Base-by-base conservation (phyloP, 2,113 vertebrate genomes). In the Uria lomvia region DNA sequence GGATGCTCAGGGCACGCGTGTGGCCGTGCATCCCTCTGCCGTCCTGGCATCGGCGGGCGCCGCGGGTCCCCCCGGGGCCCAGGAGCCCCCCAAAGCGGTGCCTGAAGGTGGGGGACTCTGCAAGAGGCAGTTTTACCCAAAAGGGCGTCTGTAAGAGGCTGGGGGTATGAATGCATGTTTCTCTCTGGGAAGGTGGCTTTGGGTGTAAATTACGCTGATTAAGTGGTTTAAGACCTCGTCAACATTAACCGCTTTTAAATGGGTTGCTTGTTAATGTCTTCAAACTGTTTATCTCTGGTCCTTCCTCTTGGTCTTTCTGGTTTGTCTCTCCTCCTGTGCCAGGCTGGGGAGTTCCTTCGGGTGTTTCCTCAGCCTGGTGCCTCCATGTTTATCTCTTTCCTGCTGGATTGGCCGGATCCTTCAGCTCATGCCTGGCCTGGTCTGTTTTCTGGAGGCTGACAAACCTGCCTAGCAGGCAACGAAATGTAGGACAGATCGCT, bases 1-100 rank as follows among this genome's bases (percentile, higher is more conserved):
- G 2, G 14, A 12, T 20, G 20, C 14, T 29, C 5, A 2, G 14
- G 15, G 12, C 22, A 18, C 2, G 2, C 16, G 27, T 34, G 62
- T 3, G 8, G 47, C 26, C 11, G 5, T 1, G 6, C 2, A 6
- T 11, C 30, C 42, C 40, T 58, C 43, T 1, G 7, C 47, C 40
- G 52, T 11, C 38, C 17, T 2, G 8, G 53, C 34, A 8, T 19
- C 42, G 5, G 15, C 1, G 4, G 50, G 12, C 24, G 42, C 50
- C 63, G 47, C 0, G 3, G 32, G 34, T 29, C 3, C 21, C 9
- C 11, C 18, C 5, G 3, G 45, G n/a, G 22, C 43, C 40, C 9
- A 59, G 68, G n/a, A 49, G 30, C 36, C n/a, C 42, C 76, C 38
- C 34, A 19, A 0, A 30, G 17, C 3, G 2, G 7, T 29, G 20